phyloP scores from a whole-genome alignment of 2,888 invertebrate genomes.

The Melanchra persicariae region DNA sequence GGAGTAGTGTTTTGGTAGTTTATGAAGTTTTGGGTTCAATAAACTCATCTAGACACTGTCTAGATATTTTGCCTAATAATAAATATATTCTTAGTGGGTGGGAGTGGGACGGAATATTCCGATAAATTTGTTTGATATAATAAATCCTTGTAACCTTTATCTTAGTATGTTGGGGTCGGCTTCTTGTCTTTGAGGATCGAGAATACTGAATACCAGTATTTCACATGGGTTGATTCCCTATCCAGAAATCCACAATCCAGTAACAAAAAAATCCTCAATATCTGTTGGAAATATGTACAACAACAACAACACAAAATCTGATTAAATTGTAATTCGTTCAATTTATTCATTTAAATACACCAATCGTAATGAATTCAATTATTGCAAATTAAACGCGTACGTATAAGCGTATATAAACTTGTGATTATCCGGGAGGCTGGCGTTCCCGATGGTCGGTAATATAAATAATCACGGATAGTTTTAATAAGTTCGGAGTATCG shows the following conservation, averaged over 20 bases:
- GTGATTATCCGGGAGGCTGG: constrained; percentile 3
- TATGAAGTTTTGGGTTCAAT: constrained; percentile 24
- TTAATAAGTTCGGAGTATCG: neutral
- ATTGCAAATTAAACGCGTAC: constrained; percentile 6
- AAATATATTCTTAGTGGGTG: neutral
- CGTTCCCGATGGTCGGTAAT: constrained; percentile 6
- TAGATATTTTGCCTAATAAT: neutral
- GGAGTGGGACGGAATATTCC: neutral
- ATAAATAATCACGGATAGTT: constrained; percentile 31
- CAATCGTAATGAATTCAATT: neutral
- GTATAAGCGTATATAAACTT: neutral
- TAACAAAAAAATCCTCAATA: neutral
- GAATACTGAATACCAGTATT: neutral
- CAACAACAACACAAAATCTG: neutral
- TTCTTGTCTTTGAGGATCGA: too few relatives aligned
- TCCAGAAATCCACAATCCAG: neutral
- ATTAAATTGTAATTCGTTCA: constrained; percentile 9
- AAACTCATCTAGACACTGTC: neutral
- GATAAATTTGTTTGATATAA: neutral
- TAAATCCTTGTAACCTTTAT: neutral
- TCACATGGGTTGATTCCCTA: neutral
- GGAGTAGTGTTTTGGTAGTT: constrained; percentile 19
- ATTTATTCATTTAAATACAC: constrained; percentile 9
- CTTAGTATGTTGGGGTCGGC: too few relatives aligned
- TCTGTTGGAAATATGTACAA: neutral